Conservation (phyloP, 2,797 vertebrate genomes). For the Halcyon chelicuti region DNA sequence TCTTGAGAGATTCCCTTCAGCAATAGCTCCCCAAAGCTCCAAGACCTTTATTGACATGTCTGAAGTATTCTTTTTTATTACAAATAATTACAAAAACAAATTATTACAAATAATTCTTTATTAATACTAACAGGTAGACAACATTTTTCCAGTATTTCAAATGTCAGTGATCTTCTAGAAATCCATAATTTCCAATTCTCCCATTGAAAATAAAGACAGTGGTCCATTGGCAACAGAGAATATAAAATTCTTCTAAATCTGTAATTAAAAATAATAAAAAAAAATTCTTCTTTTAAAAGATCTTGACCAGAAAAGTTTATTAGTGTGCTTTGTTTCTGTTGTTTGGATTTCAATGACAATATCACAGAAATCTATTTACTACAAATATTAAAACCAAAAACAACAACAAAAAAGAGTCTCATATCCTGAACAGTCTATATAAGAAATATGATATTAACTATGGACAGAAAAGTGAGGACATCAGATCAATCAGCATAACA, state of each 20-base stretch:
- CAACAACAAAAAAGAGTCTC: background rate
- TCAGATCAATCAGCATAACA: accelerated
- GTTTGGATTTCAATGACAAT: background rate
- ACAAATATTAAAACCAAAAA: background rate
- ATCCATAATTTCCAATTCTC: background rate
- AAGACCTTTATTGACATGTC: background rate
- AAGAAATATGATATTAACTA: background rate
- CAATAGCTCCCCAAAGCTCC: background rate
- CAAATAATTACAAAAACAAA: no score
- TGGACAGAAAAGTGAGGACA: background rate
- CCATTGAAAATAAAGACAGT: background rate
- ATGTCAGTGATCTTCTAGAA: background rate
- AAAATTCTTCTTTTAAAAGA: background rate
- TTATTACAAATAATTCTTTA: background rate
- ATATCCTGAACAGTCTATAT: background rate
- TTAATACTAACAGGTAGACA: background rate
- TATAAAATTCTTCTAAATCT: background rate
- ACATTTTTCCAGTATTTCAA: background rate
- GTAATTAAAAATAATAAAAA: background rate
- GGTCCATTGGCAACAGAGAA: background rate
- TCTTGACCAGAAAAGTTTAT: background rate
- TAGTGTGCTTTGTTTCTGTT: background rate
- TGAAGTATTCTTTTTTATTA: background rate
- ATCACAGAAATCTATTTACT: background rate
- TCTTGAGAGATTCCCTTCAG: background rate